These are phyloP conservation scores for Ephialtes manifestator DNA, from an alignment of 2,888 invertebrate genomes.

Conservation along the genomic window DNA sequence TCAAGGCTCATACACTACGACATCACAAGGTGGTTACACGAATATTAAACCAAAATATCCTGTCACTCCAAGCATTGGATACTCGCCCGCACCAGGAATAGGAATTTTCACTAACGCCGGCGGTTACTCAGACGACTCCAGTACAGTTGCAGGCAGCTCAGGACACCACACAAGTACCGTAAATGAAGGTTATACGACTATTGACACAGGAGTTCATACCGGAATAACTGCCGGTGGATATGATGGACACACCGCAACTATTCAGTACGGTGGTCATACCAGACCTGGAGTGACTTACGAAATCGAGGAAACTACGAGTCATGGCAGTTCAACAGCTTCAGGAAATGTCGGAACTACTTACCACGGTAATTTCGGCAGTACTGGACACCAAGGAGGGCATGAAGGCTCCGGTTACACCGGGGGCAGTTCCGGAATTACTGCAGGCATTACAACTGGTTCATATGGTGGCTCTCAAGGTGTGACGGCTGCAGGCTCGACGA, in stretches of 20 bases:
- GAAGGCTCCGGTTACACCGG: constrained; percentile 40
- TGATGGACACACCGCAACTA: constrained; percentile 27
- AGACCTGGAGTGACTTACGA: constrained; percentile 27
- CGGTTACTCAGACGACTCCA: constrained; percentile 5
- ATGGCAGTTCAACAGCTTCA: constrained; percentile 2
- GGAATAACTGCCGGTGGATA: constrained; percentile 46
- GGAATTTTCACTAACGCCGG: constrained; percentile 7
- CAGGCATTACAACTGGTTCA: constrained; percentile 4
- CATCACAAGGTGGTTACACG: constrained; percentile 44
- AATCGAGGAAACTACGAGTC: constrained; percentile 26
- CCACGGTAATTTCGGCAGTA: constrained; percentile 46
- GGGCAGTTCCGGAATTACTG: constrained; percentile 1
- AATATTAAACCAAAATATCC: not conserved
- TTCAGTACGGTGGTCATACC: constrained; percentile 42
- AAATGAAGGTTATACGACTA: constrained; percentile 31
- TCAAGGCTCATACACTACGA: constrained; percentile 20
- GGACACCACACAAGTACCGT: constrained; percentile 25
- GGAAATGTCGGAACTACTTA: constrained; percentile 43
- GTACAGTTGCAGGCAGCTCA: constrained; percentile 23
- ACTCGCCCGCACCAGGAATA: constrained; percentile 13
- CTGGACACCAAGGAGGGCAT: constrained; percentile 18
- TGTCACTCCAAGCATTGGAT: not conserved
- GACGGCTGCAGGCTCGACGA: constrained; percentile 4
- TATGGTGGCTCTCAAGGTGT: constrained; percentile 16
- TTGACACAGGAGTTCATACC: constrained; percentile 42